phyloP scores from a whole-genome alignment of 23 tunicate species.

The Halocynthia aurantium region DNA sequence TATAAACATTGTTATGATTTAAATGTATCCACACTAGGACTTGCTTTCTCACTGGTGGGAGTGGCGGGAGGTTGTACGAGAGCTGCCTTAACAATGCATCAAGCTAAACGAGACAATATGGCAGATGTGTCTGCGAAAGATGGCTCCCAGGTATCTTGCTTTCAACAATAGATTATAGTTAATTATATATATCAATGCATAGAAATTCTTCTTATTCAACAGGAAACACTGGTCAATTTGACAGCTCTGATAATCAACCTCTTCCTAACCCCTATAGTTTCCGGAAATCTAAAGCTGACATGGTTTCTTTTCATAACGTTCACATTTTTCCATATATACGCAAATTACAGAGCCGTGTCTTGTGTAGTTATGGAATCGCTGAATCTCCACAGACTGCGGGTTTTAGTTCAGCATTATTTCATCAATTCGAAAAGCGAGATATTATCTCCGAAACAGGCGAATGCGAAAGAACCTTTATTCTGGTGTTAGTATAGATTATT shows the following conservation, averaged over 20 bases:
- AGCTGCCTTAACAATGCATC: conserved; percentile 96
- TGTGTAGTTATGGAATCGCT: conserved; percentile 73
- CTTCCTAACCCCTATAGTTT: conserved; percentile 40
- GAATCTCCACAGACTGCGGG: conserved; percentile 49
- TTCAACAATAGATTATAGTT: not conserved
- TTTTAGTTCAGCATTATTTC: conserved; percentile 20
- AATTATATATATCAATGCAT: not conserved
- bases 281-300: conserved; percentile 28
- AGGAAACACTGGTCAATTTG: conserved; percentile 93
- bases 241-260: conserved; percentile 60
- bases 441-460: conserved; percentile 49
- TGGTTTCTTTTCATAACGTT: conserved; percentile 79
- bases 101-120: conserved; percentile 89
- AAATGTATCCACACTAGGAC: conserved; percentile 14
- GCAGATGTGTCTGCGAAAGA: conserved; percentile 95
- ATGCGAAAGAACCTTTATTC: conserved; percentile 39
- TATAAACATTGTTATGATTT: not conserved
- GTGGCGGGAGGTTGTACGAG: conserved; percentile 98
- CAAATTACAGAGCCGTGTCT: conserved; percentile 85
- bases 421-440: conserved; percentile 6
- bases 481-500: conserved; percentile 25
- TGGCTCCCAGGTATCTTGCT: conserved; percentile 55
- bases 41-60: conserved; percentile 87
- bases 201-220: conserved; percentile 3
- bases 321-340: conserved; percentile 60